These are phyloP conservation scores for Clitarchus hookeri DNA, from an alignment of 2,888 invertebrate genomes.

Conservation along the genomic window DNA sequence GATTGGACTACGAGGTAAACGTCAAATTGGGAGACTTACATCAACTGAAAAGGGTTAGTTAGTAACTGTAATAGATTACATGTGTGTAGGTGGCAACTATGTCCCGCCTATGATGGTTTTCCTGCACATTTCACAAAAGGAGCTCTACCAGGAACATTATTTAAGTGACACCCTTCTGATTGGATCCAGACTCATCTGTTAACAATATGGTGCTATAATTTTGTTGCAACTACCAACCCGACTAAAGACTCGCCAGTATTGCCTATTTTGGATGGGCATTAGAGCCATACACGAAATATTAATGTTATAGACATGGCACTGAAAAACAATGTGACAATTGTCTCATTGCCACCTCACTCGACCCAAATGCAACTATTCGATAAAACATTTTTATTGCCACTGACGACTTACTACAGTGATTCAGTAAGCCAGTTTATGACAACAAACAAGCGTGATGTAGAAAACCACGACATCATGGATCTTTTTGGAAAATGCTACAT, in stretches of 20 bases:
- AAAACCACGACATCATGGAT: background rate
- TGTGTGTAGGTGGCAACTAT: background rate
- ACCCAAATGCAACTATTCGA: background rate
- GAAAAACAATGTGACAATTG: background rate
- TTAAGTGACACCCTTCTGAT: background rate
- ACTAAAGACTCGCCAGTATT: background rate
- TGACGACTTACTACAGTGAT: background rate
- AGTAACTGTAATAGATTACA: background rate
- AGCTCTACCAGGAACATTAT: background rate
- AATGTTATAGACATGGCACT: background rate
- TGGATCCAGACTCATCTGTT: background rate
- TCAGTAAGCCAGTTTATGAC: background rate
- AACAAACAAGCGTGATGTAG: background rate
- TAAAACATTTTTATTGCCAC: background rate
- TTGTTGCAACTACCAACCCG: conserved; percentile 3
- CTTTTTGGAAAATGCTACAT: background rate
- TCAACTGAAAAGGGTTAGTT: background rate
- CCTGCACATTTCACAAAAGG: background rate
- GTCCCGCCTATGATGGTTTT: too few relatives aligned
- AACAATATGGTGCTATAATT: background rate
- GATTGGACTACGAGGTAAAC: background rate
- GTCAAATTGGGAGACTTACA: background rate
- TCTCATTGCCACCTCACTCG: background rate
- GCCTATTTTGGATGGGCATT: background rate
- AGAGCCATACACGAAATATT: background rate